A percentile compares a stretch with the other conserved stretches of the same genome.
Evolutionary conservation across 2,113 vertebrate genomes (phyloP).

Genomic region (Machaerirhynchus nigripectus): DNA sequence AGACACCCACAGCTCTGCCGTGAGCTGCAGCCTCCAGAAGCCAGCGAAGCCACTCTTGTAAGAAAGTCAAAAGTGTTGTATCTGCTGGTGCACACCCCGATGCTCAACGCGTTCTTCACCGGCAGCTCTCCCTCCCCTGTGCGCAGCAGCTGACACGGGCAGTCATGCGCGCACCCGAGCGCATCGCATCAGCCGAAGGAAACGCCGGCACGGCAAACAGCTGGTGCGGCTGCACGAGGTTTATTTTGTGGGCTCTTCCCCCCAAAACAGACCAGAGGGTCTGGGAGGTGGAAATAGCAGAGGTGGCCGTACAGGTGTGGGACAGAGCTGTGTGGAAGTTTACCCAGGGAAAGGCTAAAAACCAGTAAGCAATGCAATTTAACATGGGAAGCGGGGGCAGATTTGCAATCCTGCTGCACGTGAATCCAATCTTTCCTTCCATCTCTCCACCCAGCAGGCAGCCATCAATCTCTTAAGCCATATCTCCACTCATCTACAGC

Average conservation of each 20-base stretch:
- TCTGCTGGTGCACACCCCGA: neutral
- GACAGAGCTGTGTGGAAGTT: neutral
- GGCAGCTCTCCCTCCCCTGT: neutral
- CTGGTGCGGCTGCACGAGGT: neutral
- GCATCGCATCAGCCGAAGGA: neutral
- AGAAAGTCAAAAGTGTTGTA: neutral
- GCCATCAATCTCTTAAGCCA: constrained; percentile 28
- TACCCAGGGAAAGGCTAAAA: neutral
- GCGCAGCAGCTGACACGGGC: neutral
- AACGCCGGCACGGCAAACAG: neutral
- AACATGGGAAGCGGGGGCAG: neutral
- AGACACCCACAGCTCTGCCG: neutral
- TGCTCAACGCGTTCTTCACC: neutral
- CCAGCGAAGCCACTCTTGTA: fast-evolving
- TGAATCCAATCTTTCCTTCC: neutral
- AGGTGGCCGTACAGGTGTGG: neutral
- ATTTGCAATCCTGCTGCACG: neutral
- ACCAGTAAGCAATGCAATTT: neutral
- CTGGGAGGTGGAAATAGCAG: neutral
- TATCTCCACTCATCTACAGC: constrained; percentile 25
- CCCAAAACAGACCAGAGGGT: neutral
- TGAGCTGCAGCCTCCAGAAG: neutral
- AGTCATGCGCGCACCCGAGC: neutral
- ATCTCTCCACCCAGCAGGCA: neutral
- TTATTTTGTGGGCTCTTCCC: neutral